phyloP scores from a whole-genome alignment of 2,113 vertebrate species.

The Ptychochromis oligacanthus region DNA sequence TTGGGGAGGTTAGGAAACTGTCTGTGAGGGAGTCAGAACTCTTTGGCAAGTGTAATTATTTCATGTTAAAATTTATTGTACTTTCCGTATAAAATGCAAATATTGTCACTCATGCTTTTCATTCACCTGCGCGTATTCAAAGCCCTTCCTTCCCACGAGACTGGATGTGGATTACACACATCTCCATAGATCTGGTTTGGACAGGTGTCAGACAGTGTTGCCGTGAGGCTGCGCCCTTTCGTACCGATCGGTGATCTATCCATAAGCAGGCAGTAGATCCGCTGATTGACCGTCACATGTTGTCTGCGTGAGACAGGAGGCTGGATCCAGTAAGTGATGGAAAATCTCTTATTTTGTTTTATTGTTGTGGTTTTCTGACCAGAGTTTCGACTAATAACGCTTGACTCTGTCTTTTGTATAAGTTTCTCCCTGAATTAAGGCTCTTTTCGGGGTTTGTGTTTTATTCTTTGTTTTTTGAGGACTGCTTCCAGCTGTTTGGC shows the following conservation, averaged over 20 bases:
- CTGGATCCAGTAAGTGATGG: not conserved
- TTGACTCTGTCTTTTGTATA: too few relatives aligned
- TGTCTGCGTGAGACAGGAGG: not conserved
- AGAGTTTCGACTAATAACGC: too few relatives aligned
- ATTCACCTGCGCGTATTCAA: not conserved
- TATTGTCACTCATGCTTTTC: not conserved
- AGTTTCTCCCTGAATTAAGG: too few relatives aligned
- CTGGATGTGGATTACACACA: not conserved
- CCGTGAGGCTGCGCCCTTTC: not conserved
- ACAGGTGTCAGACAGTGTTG: not conserved
- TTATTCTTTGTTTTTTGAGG: too few relatives aligned
- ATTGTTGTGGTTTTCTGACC: not conserved
- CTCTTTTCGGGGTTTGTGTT: too few relatives aligned
- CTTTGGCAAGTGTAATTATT: too few relatives aligned
- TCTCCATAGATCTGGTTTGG: not conserved
- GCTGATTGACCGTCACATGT: conserved; percentile 1
- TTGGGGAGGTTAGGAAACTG: too few relatives aligned
- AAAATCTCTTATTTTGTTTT: not conserved
- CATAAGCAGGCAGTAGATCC: conserved; percentile 11
- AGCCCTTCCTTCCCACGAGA: too few relatives aligned
- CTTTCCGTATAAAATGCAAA: too few relatives aligned
- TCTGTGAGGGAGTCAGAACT: too few relatives aligned
- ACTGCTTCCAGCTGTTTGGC: too few relatives aligned
- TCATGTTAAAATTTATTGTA: too few relatives aligned
- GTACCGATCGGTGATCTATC: not conserved